Percentiles rank a stretch among this genome's conserved stretches.
phyloP scores from a whole-genome alignment of 2,113 vertebrate species.

The Chlorocebus sabaeus region DNA sequence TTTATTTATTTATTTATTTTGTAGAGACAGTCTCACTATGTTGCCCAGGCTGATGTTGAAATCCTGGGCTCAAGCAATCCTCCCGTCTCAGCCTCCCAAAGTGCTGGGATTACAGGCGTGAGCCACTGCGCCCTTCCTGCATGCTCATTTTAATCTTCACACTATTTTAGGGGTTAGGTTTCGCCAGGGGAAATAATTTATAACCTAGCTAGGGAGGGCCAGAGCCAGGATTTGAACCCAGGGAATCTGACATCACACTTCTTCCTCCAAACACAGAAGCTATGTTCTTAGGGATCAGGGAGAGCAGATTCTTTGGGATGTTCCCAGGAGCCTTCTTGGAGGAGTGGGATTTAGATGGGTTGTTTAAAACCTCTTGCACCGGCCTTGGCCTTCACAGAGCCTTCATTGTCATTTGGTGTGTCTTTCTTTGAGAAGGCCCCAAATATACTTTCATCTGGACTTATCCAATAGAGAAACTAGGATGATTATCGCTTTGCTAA shows the following conservation, averaged over 20 bases:
- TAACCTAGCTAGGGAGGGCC: background rate
- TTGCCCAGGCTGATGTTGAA: too few relatives aligned
- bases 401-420: background rate
- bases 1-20: too few relatives aligned
- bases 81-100: too few relatives aligned
- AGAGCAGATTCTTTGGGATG: background rate
- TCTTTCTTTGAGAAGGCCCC: background rate
- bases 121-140: too few relatives aligned
- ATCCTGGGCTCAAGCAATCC: too few relatives aligned
- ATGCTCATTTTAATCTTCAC: background rate
- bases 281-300: background rate
- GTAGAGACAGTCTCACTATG: too few relatives aligned
- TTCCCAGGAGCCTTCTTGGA: background rate
- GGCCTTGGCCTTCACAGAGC: background rate
- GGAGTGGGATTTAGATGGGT: background rate
- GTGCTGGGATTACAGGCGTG: too few relatives aligned
- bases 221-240: background rate
- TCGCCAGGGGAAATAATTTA: background rate
- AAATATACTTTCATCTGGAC: background rate
- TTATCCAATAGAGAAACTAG: conserved; percentile 22
- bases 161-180: background rate
- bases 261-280: background rate
- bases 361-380: background rate
- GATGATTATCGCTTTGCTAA: background rate
- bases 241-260: background rate